Evolutionary conservation across 2,888 invertebrate genomes (phyloP), one percentile per base, ranked within the genome.

Genomic region (Microctonus aethiopoides): DNA sequence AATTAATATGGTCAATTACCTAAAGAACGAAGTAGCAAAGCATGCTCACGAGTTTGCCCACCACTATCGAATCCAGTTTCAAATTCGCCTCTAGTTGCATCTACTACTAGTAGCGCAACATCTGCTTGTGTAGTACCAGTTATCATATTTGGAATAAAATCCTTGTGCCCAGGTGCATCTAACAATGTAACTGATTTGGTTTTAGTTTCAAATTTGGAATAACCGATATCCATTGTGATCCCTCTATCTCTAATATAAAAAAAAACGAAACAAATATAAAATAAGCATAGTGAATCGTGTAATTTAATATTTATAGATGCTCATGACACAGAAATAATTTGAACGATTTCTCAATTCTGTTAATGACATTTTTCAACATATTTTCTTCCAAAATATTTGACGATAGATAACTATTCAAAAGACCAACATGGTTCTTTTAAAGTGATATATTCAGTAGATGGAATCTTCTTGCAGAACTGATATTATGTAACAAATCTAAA

Each of bases 61-160:
- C 99, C 99, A 78, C 93, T 92, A 81, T 99, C 98, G 87, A 99
- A 99, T 1, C 99, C 99, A 52, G 98, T 97, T 87, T 99, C 99
- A 88, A 99, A 99, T 88, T 99, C 99, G 26, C 99, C 99, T 78
- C 94, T 90, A 0, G 95, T 95, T 0, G 98, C 96, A 89, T 99
- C 99, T 0, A 99, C 95, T 0, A 99, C 99, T 24, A 99, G 88
- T 36, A 99, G 88, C 13, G 98, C 98, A 0, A 97, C 98, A 88
- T 99, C 99, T 1, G 99, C 99, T 87, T 99, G 98, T 0, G 97
- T 95, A 1, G 99, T 98, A 16, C 99, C 99, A 13, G 95, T 95
- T 77, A 99, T 99, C 99, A 99, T 99, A 82, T 99, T 99, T 1
- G 99, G 99, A 83, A 99, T 99, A 83, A 99, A 99, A 86, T 99